phyloP scores from a whole-genome alignment of 2,888 invertebrate species.

The Pristionchus fissidentatus region DNA sequence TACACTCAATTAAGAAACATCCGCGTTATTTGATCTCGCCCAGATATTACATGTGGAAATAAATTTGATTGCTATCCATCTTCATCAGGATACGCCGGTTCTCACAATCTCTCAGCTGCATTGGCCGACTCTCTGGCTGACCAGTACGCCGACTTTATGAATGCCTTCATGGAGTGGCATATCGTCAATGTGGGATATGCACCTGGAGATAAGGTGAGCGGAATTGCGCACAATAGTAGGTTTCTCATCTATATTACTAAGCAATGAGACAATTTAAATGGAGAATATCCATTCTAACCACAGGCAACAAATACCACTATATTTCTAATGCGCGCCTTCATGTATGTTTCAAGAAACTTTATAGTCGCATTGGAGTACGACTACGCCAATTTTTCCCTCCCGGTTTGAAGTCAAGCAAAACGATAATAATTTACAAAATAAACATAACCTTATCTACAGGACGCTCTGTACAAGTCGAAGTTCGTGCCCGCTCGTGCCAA shows the following conservation, averaged over 20 bases:
- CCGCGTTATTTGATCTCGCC: not conserved
- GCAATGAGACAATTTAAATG: too few relatives aligned
- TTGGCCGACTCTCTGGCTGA: not conserved
- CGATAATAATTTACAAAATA: not conserved
- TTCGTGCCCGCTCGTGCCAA: not conserved
- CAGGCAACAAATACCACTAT: too few relatives aligned
- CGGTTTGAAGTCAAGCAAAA: not conserved
- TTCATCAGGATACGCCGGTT: not conserved
- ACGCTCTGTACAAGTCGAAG: not conserved
- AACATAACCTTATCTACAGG: not conserved
- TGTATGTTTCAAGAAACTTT: not conserved
- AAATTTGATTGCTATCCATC: too few relatives aligned
- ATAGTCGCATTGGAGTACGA: not conserved
- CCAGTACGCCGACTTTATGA: conserved; percentile 32
- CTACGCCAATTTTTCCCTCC: not conserved
- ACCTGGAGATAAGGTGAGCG: conserved; percentile 14
- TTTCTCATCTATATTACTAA: too few relatives aligned
- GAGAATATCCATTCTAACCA: too few relatives aligned
- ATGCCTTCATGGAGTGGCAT: not conserved
- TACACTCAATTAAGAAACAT: too few relatives aligned
- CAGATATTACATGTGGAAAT: too few relatives aligned
- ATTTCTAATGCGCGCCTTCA: not conserved
- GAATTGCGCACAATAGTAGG: too few relatives aligned
- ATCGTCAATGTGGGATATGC: conserved; percentile 16
- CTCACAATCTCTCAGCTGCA: not conserved